These are phyloP conservation scores for Phenganax stokvisi DNA, from an alignment of 92 coral and sea anemone species.

Conservation along the genomic window DNA sequence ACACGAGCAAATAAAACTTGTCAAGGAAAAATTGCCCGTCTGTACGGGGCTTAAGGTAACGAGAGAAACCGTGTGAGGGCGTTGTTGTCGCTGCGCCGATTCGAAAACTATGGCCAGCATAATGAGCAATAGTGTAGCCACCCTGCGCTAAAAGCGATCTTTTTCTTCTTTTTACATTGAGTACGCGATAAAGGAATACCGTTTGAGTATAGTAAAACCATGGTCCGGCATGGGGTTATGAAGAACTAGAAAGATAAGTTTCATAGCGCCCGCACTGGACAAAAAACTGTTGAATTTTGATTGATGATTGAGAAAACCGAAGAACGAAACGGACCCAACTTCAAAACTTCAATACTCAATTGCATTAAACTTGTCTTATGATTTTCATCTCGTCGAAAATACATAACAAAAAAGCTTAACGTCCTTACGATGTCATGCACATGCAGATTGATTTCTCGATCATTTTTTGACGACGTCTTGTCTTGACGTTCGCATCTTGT, in stretches of 20 bases:
- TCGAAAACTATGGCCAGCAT: conserved; percentile 43
- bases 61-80: conserved; percentile 19
- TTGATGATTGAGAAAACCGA: conserved; percentile 39
- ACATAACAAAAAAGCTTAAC: conserved; percentile 19
- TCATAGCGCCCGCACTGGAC: conserved; percentile 41
- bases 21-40: too few species aligned
- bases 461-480: too few species aligned
- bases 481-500: too few species aligned
- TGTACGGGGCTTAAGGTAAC: neutral
- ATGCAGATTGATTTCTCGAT: too few species aligned
- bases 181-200: conserved; percentile 25
- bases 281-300: neutral
- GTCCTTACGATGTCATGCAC: too few species aligned
- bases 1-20: too few species aligned
- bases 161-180: conserved; percentile 14
- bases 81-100: conserved; percentile 42
- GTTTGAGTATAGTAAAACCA: neutral
- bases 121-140: conserved; percentile 26
- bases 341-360: conserved; percentile 27
- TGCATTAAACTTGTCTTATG: conserved; percentile 1
- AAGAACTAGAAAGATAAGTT: conserved; percentile 16
- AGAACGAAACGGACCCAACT: conserved; percentile 34
- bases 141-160: conserved; percentile 19
- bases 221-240: conserved; percentile 17
- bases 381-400: neutral